Conservation (phyloP, 2,888 invertebrate species). For the Halocaridina rubra region DNA sequence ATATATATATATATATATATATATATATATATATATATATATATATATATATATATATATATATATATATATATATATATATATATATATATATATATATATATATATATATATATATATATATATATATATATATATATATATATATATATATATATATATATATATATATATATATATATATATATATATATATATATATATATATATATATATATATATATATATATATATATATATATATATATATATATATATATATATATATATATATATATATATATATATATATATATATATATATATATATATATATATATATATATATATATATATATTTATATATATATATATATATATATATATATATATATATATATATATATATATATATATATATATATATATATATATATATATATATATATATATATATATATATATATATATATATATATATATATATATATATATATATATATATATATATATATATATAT, state of each 20-base stretch:
- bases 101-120: not conserved
- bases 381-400: not conserved
- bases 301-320: not conserved
- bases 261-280: not conserved
- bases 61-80: not conserved
- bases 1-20: not conserved
- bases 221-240: not conserved
- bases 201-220: not conserved
- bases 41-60: not conserved
- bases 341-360: not conserved
- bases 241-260: not conserved
- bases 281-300: not conserved
- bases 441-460: not conserved
- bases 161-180: not conserved
- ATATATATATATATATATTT: not conserved
- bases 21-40: not conserved
- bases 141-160: not conserved
- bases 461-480: not conserved
- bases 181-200: not conserved
- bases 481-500: not conserved
- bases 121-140: not conserved
- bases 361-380: not conserved
- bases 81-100: not conserved
- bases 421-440: not conserved
- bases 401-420: not conserved